Percentiles rank a stretch among this genome's conserved stretches.
These are phyloP conservation scores for Pagrus major DNA, from an alignment of 2,113 vertebrate genomes.

Conservation along the genomic window DNA sequence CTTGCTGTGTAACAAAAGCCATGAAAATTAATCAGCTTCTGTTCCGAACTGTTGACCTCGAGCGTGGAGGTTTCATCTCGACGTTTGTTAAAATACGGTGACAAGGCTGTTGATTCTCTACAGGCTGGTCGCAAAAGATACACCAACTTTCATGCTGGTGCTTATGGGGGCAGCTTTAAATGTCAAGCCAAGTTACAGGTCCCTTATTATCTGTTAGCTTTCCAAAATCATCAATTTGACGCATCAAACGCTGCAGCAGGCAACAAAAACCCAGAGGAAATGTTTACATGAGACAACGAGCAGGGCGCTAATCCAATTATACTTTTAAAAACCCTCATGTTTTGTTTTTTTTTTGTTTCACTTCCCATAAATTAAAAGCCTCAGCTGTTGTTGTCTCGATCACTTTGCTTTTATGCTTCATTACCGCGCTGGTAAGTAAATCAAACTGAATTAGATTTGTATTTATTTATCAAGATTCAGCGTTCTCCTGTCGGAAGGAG, in stretches of 20 bases:
- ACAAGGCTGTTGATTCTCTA: not conserved
- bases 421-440: not conserved
- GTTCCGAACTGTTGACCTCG: slow-evolving; percentile 23
- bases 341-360: not conserved
- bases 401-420: slow-evolving; percentile 1
- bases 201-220: slow-evolving; percentile 7
- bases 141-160: not conserved
- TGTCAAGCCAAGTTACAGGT: not conserved
- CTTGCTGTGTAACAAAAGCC: slow-evolving; percentile 28
- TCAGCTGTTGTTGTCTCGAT: not conserved
- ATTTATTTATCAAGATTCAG: not conserved
- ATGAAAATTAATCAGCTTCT: slow-evolving; percentile 28
- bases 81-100: slow-evolving; percentile 41
- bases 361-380: not conserved
- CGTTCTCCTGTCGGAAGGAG: not conserved
- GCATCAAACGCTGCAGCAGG: not conserved
- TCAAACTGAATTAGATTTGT: not conserved
- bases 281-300: slow-evolving; percentile 1
- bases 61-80: slow-evolving; percentile 27
- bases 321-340: not conserved
- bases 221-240: not conserved
- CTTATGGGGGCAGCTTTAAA: not conserved
- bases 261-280: not conserved
- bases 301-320: not conserved
- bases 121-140: not conserved